Evolutionary conservation across 1,140 invertebrate species (phyloP).

Genomic region (Panonychus citri): DNA sequence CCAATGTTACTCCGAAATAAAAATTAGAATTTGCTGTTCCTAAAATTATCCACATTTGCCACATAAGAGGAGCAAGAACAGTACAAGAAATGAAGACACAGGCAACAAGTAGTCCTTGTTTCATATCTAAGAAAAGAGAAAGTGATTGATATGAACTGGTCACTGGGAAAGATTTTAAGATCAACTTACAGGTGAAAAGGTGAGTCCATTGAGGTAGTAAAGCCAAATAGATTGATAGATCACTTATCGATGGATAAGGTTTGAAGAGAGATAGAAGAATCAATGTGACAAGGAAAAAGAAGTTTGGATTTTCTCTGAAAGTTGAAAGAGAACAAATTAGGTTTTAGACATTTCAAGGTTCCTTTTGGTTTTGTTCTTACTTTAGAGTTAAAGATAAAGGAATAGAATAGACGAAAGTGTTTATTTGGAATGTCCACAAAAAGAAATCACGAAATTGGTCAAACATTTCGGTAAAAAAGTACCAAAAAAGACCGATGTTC

Average conservation of each 20-base stretch:
- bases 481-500: constrained; percentile 96
- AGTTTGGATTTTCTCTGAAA: constrained; percentile 46
- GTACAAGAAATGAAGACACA: constrained; percentile 69
- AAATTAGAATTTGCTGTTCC: constrained; percentile 98
- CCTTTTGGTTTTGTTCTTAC: constrained; percentile 15
- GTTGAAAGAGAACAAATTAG: constrained; percentile 1
- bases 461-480: constrained; percentile 99
- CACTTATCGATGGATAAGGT: constrained; percentile 84
- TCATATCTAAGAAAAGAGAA: constrained; percentile 31
- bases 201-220: constrained; percentile 76
- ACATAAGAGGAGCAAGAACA: constrained; percentile 74
- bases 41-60: constrained; percentile 93
- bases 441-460: constrained; percentile 90
- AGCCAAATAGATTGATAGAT: constrained; percentile 73
- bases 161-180: not conserved
- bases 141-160: not conserved
- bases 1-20: constrained; percentile 89
- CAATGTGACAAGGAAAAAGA: constrained; percentile 59
- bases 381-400: constrained; percentile 63
- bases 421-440: constrained; percentile 87
- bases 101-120: constrained; percentile 70
- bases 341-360: not conserved
- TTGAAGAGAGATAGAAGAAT: constrained; percentile 75
- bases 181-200: constrained; percentile 54
- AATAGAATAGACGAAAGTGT: constrained; percentile 70